Base-by-base conservation (phyloP, 2,797 vertebrate genomes). In the Anguilla anguilla region DNA sequence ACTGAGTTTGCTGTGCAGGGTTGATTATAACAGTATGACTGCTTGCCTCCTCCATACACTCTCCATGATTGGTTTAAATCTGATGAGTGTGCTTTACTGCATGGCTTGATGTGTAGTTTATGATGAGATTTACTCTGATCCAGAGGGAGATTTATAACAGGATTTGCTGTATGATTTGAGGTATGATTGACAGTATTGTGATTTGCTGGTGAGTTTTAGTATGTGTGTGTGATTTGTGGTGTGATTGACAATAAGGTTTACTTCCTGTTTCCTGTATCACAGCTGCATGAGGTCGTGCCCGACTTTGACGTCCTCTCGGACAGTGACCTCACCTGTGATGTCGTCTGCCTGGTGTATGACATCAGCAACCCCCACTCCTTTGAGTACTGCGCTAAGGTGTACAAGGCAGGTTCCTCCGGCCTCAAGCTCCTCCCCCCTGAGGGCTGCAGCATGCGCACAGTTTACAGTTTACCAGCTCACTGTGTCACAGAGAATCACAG, bases 341-440 rank as follows among this genome's bases (percentile, higher is more conserved):
- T 97, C 2, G 97, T 98, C 84, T 99, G 98, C 92, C 94, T 99
- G 92, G 95, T 99, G 0, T 99, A 99, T 90, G 98, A 99, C 88
- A 94, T 97, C 96, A 98, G 96, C 94, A 98, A 99, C 93, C 97
- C 98, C 0, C 96, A 95, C 93, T 99, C 98, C 89, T 99, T 99
- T 92, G 97, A 98, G 85, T 98, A 98, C 95, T 99, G 98, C 91
- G 96, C 97, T 93, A 97, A 95, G 93, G 97, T 99, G 92, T 99
- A 98, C 95, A 98, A 98, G 98, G 98, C 99, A 43, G 2, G 69
- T 77, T 77, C 19, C 74, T 77, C 74, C 22, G 61, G 3, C 61
- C n/a, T 25, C 22, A 0, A 0, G 61, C 61, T 51, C 51, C 10
- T 1, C 51, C 6, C 6, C 51, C 51, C 51, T 51, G 6, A 51